These are phyloP conservation scores for Lithophane ornitopus DNA, from an alignment of 2,888 invertebrate species.

Conservation along the genomic window DNA sequence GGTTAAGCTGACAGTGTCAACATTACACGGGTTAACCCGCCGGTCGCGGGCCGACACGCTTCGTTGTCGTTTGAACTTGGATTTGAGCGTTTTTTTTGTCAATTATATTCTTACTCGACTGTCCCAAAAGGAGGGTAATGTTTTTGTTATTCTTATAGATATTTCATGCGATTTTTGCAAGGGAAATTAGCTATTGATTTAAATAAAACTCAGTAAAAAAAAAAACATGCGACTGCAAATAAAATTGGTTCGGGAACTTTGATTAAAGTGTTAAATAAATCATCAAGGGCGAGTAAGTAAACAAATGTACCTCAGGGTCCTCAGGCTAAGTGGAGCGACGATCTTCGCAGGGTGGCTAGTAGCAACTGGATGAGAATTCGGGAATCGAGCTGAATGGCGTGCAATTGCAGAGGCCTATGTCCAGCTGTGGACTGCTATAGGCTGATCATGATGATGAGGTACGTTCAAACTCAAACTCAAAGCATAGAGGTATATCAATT, in stretches of 20 bases:
- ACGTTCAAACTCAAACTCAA: too few species aligned
- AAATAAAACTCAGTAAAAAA: background rate
- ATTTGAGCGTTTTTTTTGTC: constrained; percentile 40
- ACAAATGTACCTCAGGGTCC: background rate
- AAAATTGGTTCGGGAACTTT: background rate
- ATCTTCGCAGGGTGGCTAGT: too few species aligned
- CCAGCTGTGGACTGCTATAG: too few species aligned
- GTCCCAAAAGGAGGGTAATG: too few species aligned
- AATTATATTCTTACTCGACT: too few species aligned
- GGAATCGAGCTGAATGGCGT: too few species aligned
- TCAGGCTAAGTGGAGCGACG: too few species aligned
- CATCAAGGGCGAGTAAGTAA: background rate
- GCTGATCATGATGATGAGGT: too few species aligned
- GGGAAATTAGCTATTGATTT: background rate
- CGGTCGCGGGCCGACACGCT: constrained; percentile 74
- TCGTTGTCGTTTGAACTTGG: constrained; percentile 67
- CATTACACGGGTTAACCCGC: constrained; percentile 79
- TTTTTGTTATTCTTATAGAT: constrained; percentile 7
- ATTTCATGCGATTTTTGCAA: background rate
- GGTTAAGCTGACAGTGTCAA: constrained; percentile 76
- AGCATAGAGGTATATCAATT: too few species aligned
- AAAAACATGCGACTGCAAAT: background rate
- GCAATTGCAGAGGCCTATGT: too few species aligned
- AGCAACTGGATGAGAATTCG: too few species aligned
- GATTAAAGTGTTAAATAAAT: too few species aligned